Base-by-base conservation (phyloP, 2,797 vertebrate genomes). In the Hemibagrus guttatus region DNA sequence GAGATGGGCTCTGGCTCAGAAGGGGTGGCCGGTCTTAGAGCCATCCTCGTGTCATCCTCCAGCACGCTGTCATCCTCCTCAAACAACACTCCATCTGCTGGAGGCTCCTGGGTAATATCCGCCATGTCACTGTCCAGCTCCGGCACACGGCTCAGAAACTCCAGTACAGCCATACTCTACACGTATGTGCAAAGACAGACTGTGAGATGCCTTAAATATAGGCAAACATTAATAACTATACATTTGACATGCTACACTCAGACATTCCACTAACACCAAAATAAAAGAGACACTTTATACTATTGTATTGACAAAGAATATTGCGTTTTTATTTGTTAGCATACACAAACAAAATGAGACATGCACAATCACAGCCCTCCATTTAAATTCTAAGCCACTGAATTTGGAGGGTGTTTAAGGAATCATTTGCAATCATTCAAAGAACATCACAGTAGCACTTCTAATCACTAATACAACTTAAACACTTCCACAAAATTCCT, bases 71-170 rank as follows among this genome's bases (percentile, higher is more conserved):
- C 90, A 0, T 93, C 92, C 0, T 93, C 93, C 17, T 91, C 93
- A 81, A 95, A 95, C 86, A 96, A 94, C 42, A 92, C 31, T 12
- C 90, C 35, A 49, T 95, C 91, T 39, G 90, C 90, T 9, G 90
- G 86, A 3, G 94, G 91, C 88, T 97, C 96, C 94, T 98, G 98
- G 4, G 98, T 98, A 93, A 99, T 96, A 93, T 99, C 98, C 0
- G 97, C 95, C 98, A 99, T 99, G 92, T 98, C 98, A 0, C 98
- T 99, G 95, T 99, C 98, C 92, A 98, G 89, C 86, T 98, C 98
- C 2, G 94, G 92, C 74, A 95, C 93, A 14, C 94, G 91, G 6
- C 95, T 94, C 81, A 96, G 92, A 28, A 95, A 94, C 82, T 98
- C 97, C 87, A 95, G 89, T 46, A 95, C 91, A 0, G 93, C 93